A percentile compares a stretch with the other conserved stretches of the same genome.
Conservation (phyloP, 1,140 invertebrate species). For the Dreissena rostriformis region DNA sequence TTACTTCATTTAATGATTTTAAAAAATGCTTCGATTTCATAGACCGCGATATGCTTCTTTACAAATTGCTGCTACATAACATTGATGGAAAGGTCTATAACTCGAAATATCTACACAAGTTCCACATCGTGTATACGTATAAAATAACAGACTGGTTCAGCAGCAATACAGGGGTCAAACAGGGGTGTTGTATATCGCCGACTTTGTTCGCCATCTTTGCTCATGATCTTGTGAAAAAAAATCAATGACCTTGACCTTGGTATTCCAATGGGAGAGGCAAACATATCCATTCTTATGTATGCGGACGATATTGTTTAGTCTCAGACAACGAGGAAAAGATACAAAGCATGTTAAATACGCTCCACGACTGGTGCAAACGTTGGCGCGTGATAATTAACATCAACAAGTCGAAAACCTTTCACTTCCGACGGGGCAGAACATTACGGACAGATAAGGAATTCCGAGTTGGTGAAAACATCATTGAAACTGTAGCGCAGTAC, state of each 20-base stretch:
- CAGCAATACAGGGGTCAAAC: conserved; percentile 43
- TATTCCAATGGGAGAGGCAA: conserved; percentile 2
- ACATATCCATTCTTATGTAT: conserved; percentile 30
- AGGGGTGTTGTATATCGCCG: conserved; percentile 51
- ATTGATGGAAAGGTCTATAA: conserved; percentile 53
- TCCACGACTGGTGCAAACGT: conserved; percentile 40
- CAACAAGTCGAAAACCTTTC: conserved; percentile 25
- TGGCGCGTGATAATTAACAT: conserved; percentile 35
- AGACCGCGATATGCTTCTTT: conserved; percentile 40
- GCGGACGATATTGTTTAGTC: conserved; percentile 52
- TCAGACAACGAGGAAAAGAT: conserved; percentile 29
- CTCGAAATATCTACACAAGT: conserved; percentile 34
- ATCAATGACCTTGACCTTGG: conserved; percentile 26
- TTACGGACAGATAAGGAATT: not conserved
- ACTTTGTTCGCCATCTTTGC: conserved; percentile 52
- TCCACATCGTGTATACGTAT: conserved; percentile 33
- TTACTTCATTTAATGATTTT: conserved; percentile 41
- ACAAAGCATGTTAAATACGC: conserved; percentile 17
- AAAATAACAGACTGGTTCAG: conserved; percentile 47
- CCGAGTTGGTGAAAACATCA: conserved; percentile 10
- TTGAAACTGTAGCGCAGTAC: conserved; percentile 33
- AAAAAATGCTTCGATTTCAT: conserved; percentile 41
- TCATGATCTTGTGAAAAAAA: conserved; percentile 54
- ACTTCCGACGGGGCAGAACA: conserved; percentile 20
- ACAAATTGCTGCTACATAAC: conserved; percentile 33